Base-by-base conservation (phyloP, 2,888 invertebrate species). In the Polyommatus icarus region DNA sequence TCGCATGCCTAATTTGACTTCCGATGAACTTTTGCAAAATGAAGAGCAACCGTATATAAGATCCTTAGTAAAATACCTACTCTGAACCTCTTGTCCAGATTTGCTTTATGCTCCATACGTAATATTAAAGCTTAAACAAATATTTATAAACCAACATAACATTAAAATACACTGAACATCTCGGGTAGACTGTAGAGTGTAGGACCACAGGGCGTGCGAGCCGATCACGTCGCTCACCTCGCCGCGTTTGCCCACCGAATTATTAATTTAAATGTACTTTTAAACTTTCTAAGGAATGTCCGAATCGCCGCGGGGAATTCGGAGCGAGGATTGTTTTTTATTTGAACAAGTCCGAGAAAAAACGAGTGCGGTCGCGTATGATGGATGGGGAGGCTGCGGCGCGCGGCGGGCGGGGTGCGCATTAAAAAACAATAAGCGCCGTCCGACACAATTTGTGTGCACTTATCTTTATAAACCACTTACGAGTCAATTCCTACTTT, bases 391-490 rank as follows among this genome's bases (percentile, higher is more conserved):
- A 83, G 86, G 88, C 87, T 82, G 87, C 24, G 24, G 87, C n/a
- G n/a, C n/a, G n/a, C 83, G 85, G 83, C 85, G 87, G 91, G 91
- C 90, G 91, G 92, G 87, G 81, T 88, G 84, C 85, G 88, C 86
- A 92, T 93, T 94, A 93, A 91, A 93, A 93, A 92, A 94, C 93
- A 92, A 93, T 94, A 93, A 93, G 84, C 88, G 86, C 87, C 86
- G 93, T 93, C 93, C 87, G 85, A 84, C 85, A 86, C 91, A 91
- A 93, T 93, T 92, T 92, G 91, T 90, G 88, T 84, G 82, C 85
- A 86, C 87, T 89, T 87, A 85, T 89, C 92, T 93, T 88, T 86
- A 91, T 92, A 90, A 80, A 78, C 78, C 67, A 24, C 67, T 78
- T 78, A 80, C 80, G 79, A 79, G 78, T 80, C 77, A 83, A 77